Evolutionary conservation across 2,888 invertebrate genomes (phyloP).

Genomic region (Drosophila mulleri): DNA sequence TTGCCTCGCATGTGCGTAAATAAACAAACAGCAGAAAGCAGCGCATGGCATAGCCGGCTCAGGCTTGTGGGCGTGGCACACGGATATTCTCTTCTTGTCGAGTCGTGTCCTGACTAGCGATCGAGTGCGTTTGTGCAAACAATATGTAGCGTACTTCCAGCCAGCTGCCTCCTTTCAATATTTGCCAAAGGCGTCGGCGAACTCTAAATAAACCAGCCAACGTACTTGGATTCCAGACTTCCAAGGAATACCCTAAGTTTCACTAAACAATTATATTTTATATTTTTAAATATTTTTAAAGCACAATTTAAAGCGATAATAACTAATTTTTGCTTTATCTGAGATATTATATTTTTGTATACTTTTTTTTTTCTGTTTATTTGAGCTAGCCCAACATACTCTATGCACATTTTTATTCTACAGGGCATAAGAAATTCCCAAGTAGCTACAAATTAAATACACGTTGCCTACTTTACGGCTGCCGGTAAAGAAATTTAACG

Average conservation of each 20-base stretch:
- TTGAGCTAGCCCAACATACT: neutral
- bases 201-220: conserved; percentile 3
- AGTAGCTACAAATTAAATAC: conserved; percentile 58
- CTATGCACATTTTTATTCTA: neutral
- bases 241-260: conserved; percentile 1
- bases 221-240: neutral
- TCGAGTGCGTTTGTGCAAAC: conserved; percentile 50
- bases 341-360: neutral
- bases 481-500: conserved; percentile 53
- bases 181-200: conserved; percentile 68
- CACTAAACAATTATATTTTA: no score
- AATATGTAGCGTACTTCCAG: conserved; percentile 36
- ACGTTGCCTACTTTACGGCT: conserved; percentile 57
- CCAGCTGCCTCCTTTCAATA: conserved; percentile 46
- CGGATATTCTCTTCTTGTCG: conserved; percentile 10
- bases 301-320: neutral
- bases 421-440: conserved; percentile 21
- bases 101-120: conserved; percentile 52
- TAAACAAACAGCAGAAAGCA: conserved; percentile 69
- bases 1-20: conserved; percentile 75
- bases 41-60: conserved; percentile 37
- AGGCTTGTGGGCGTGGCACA: conserved; percentile 38
- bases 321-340: neutral
- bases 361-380: neutral
- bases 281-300: no score